A percentile compares a stretch with the other conserved stretches of the same genome.
Evolutionary conservation across 2,113 vertebrate genomes (phyloP).

Genomic region (Picathartes gymnocephalus): DNA sequence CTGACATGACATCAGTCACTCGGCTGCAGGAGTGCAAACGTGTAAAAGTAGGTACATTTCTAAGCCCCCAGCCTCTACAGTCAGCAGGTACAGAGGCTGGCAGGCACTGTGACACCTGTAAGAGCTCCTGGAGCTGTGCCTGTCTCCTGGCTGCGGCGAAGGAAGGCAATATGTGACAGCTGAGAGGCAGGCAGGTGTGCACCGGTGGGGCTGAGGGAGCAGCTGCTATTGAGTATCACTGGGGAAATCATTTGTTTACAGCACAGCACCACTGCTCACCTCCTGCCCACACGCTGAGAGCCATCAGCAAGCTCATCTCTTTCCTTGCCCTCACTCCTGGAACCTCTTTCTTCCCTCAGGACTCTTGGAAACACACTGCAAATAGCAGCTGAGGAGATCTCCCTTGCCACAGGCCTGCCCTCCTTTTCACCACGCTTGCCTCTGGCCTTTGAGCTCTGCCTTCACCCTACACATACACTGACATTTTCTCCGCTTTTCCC

Average conservation of each 20-base stretch:
- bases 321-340: background rate
- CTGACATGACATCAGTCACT: background rate
- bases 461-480: background rate
- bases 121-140: background rate
- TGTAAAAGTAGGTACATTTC: background rate
- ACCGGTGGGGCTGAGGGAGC: background rate
- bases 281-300: background rate
- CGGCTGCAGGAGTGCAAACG: background rate
- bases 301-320: background rate
- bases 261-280: background rate
- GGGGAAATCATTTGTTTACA: background rate
- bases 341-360: background rate
- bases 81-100: background rate
- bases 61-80: background rate
- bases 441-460: background rate
- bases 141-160: background rate
- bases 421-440: background rate
- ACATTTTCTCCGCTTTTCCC: background rate
- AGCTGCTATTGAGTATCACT: background rate
- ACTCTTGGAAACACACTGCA: background rate
- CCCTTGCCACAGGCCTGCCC: background rate
- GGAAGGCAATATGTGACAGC: background rate
- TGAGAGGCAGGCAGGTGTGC: conserved; percentile 6
- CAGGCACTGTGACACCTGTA: background rate
- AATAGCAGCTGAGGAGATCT: background rate